Evolutionary conservation across 2,888 invertebrate species (phyloP), one percentile per base, ranked within the genome.

Genomic region (Apamea monoglypha): DNA sequence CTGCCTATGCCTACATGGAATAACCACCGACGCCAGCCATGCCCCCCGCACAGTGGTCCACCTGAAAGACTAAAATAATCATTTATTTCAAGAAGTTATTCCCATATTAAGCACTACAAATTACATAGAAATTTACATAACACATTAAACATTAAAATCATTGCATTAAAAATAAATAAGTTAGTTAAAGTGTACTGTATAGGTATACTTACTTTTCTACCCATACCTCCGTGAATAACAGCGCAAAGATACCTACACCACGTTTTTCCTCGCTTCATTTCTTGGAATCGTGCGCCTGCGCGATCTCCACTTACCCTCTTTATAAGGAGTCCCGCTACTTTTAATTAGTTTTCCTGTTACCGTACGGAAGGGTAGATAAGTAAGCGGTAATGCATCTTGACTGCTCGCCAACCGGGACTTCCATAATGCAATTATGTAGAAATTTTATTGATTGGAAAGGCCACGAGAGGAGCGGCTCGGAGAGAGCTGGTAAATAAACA

Each of bases 391-490:
- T 79, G 85, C 63, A 84, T 81, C 74, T 80, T 64, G 66, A 73
- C 44, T 75, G 81, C 82, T 79, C 61, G 68, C 70, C 25, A 79
- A 83, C 81, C 76, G 84, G 81, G 76, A 87, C 82, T 87, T 82
- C 82, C 81, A 79, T 85, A 82, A 86, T 78, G 81, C 68, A 82
- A 86, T 87, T 80, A 80, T 79, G 70, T 85, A 83, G 85, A 87
- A 85, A 89, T 78, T 82, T 85, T 84, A 82, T 85, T 80, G 79
- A 85, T 82, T 71, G 63, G 61, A 74, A 44, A 80, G 91, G 93
- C 92, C 91, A 90, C 73, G 74, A 89, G 82, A 90, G n/a, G 0
- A 78, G 91, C 91, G 90, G 78, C 12, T 36, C 12, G 32, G 47
- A 47, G 74, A 78, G 47, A 69, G 64, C 7, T 72, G 18, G 36